Evolutionary conservation across 2,113 vertebrate genomes (phyloP), one percentile per base, ranked within the genome.

Genomic region (Esox niger): DNA sequence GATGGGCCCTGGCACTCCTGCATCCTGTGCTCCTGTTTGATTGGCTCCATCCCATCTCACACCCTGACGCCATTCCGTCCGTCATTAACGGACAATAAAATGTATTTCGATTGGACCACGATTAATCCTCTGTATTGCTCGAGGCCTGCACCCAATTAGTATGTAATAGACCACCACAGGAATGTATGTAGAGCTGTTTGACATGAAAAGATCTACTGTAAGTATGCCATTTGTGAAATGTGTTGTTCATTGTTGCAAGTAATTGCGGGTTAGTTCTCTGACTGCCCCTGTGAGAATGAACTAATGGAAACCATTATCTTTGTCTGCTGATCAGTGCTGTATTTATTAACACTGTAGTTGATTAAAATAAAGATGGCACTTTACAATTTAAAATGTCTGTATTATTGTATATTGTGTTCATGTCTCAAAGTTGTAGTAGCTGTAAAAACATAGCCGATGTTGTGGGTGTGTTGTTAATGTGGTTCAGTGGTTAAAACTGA

Each of bases 291-390:
- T 72, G 69, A 63, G 54, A 81, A 76, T 46, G 33, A 63, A 60
- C 46, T 52, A 89, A 87, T 91, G 88, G 89, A 89, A 64, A n/a
- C n/a, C 68, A 59, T 62, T 62, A 77, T 52, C 49, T 64, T 67
- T 81, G 60, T 70, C 67, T 59, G 27, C 46, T 35, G 59, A 6
- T 55, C 21, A 7, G 21, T 63, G 15, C 3, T 56, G 25, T 21
- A 3, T 61, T 27, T 21, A 26, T 57, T 67, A 38, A 52, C 38
- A 27, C 33, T 25, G 15, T 26, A 63, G 47, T 49, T n/a, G n/a
- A n/a, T 49, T 49, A 38, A 38, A 38, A 38, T 13, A 15, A 38
- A 38, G 10, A 38, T 13, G 11, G 35, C 13, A 15, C 2, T 38
- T 13, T 38, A 13, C 35, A 15, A 15, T 49, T 49, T 6, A 49